These are phyloP conservation scores for Chloroceryle inda DNA, from an alignment of 2,797 vertebrate species.

Conservation along the genomic window DNA sequence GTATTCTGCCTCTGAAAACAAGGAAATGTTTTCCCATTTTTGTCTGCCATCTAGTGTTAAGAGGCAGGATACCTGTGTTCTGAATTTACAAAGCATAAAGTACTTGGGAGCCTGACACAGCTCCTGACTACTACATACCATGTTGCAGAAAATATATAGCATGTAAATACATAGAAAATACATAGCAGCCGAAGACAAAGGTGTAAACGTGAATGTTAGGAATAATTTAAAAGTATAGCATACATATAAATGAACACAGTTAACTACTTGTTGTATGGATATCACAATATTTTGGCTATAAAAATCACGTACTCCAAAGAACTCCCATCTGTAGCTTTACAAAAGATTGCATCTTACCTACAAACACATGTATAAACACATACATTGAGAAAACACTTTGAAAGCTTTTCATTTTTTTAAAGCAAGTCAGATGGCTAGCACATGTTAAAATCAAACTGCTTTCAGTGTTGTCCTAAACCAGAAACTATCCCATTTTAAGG, in stretches of 20 bases:
- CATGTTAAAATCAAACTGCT: neutral
- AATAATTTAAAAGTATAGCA: neutral
- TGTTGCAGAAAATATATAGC: neutral
- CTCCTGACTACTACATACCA: neutral
- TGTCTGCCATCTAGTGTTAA: constrained; percentile 77
- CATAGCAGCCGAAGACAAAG: neutral
- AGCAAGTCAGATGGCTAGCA: neutral
- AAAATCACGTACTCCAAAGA: neutral
- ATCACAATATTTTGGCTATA: neutral
- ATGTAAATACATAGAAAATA: too few relatives aligned
- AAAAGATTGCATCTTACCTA: neutral
- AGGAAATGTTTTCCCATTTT: constrained; percentile 41
- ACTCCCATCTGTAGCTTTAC: neutral
- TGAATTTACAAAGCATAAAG: neutral
- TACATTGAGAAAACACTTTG: neutral
- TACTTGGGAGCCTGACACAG: neutral
- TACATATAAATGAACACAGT: neutral
- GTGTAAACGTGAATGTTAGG: neutral
- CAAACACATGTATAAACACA: neutral
- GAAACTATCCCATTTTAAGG: neutral
- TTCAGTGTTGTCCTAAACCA: neutral
- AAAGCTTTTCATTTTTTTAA: neutral
- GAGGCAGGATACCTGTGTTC: neutral
- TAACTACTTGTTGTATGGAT: neutral
- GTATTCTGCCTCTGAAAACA: neutral